Conservation (phyloP, 2,888 invertebrate genomes). For the Xestia xanthographa region DNA sequence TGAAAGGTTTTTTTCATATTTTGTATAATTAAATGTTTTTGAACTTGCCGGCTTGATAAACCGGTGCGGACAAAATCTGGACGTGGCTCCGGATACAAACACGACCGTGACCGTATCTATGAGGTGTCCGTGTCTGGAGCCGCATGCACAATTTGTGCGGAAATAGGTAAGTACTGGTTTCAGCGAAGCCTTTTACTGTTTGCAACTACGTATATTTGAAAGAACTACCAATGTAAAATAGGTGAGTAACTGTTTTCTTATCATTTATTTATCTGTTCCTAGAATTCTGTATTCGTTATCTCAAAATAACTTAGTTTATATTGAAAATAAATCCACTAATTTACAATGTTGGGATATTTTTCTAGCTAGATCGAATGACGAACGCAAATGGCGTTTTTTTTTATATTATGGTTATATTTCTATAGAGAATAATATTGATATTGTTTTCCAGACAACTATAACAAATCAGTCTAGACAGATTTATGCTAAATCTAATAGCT, state of each 20-base stretch:
- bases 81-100: not conserved
- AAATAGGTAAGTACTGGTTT: not conserved
- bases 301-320: not conserved
- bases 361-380: not conserved
- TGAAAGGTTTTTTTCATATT: not conserved
- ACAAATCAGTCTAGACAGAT: slow-evolving; percentile 15
- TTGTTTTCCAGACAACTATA: slow-evolving; percentile 1
- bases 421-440: not conserved
- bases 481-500: slow-evolving; percentile 18
- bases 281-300: not conserved
- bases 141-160: not conserved
- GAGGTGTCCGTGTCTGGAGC: not conserved
- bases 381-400: not conserved
- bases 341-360: not conserved
- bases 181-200: not conserved
- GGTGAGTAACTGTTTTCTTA: not conserved
- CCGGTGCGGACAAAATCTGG: not conserved
- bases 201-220: not conserved
- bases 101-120: not conserved
- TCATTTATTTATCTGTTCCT: not conserved
- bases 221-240: not conserved
- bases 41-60: not conserved
- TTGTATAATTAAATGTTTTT: not conserved
- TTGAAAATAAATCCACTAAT: not conserved
- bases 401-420: not conserved